Evolutionary conservation across 2,797 vertebrate species (phyloP), one percentile per base, ranked within the genome.

Genomic region (Pachyuromys duprasi): DNA sequence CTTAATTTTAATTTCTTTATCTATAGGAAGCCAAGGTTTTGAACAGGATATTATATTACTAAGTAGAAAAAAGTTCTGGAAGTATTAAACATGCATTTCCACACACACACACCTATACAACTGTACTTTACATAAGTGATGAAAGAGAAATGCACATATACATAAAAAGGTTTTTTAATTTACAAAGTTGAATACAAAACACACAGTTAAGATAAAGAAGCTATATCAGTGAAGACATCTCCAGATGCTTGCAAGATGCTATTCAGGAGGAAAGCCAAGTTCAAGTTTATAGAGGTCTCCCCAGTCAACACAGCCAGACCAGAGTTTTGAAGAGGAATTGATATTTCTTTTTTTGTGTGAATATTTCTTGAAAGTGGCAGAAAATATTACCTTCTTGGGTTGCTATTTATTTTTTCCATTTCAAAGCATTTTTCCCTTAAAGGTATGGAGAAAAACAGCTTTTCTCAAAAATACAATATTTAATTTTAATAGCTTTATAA

Each of bases 401-500:
- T 4, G 65, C 57, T 87, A 86, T 89, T 93, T 80, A 31, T 15
- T 95, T 82, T 18, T 91, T 87, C 31, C 24, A 2, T 22, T 63
- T 94, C 20, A 45, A 55, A 26, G 8, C 2, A 86, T 90, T 92
- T 95, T 70, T 67, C 9, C 31, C 18, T 94, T 93, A 67, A 83
- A 65, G 49, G 28, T 57, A 0, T 17, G 86, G 33, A n/a, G 82
- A 90, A 67, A 67, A 86, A 1, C 3, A 78, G 17, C 9, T 28
- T 89, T 62, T 67, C 28, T 76, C 60, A 33, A 36, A 90, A 63
- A 69, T 13, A 26, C 13, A 90, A n/a, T 94, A 55, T 28, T 88
- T 74, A 93, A 94, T 94, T 94, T 84, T 95, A 97, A 95, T 88
- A n/a, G 78, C 53, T 92, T 81, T 84, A 87, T 89, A 95, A 94